These are phyloP conservation scores for Sylvia borin DNA, from an alignment of 2,797 vertebrate genomes.

Conservation along the genomic window DNA sequence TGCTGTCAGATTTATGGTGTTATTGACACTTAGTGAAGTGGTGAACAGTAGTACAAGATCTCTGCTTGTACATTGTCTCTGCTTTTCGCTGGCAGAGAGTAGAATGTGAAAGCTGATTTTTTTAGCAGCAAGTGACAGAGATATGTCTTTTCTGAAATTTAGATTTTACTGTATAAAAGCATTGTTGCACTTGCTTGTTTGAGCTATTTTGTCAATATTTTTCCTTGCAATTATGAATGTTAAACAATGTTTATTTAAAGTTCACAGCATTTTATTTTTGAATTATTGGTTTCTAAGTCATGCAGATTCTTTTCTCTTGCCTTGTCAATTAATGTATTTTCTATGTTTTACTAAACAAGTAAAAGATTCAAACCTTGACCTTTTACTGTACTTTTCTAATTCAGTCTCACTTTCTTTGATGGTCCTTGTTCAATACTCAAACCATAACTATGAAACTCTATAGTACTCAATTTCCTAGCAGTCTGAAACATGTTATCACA, in stretches of 20 bases:
- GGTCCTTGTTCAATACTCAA: not conserved
- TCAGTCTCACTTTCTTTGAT: not conserved
- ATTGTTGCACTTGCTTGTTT: not conserved
- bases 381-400: not conserved
- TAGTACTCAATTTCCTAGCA: not conserved
- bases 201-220: not conserved
- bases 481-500: slow-evolving; percentile 3
- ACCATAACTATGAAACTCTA: not conserved
- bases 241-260: not conserved
- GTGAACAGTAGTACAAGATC: not conserved
- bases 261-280: not conserved
- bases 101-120: not conserved
- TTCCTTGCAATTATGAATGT: not conserved
- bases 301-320: not conserved
- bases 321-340: not conserved
- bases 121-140: not conserved
- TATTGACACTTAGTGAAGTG: not conserved
- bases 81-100: not conserved
- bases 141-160: not conserved
- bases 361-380: not conserved
- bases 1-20: not conserved
- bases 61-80: not conserved
- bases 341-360: not conserved
- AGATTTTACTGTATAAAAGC: not conserved
- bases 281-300: not conserved